A percentile compares a stretch with the other conserved stretches of the same genome.
These are phyloP conservation scores for Phthorimaea operculella DNA, from an alignment of 1,140 invertebrate genomes.

Conservation along the genomic window DNA sequence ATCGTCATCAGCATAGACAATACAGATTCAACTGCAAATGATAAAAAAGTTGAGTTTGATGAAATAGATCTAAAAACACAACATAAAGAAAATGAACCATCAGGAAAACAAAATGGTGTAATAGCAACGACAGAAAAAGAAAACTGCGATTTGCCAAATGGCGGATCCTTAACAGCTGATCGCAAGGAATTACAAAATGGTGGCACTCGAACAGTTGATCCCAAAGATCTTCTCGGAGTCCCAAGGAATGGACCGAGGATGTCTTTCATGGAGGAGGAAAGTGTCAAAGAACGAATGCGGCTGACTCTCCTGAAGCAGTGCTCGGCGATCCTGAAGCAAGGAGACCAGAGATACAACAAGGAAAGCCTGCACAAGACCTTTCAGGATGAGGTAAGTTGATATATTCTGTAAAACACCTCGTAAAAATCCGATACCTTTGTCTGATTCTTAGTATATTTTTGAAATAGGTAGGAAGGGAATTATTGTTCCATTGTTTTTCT, in stretches of 20 bases:
- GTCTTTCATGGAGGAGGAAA: conserved; percentile 76
- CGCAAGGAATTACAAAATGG: too few relatives aligned
- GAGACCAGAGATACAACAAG: conserved; percentile 68
- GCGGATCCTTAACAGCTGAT: too few relatives aligned
- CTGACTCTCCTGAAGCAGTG: conserved; percentile 71
- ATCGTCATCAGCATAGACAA: background rate
- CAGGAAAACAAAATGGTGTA: background rate
- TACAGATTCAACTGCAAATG: background rate
- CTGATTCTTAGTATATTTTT: too few relatives aligned
- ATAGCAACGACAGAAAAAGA: background rate
- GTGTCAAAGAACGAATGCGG: conserved; percentile 69
- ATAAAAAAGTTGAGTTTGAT: background rate
- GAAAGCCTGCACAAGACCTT: conserved; percentile 73
- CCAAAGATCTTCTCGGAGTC: conserved; percentile 6
- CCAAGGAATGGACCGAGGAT: conserved; percentile 50
- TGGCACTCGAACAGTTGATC: too few relatives aligned
- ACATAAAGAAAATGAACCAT: background rate
- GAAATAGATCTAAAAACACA: background rate
- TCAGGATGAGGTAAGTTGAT: conserved; percentile 71
- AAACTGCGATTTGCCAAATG: too few relatives aligned
- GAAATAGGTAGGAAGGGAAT: too few relatives aligned
- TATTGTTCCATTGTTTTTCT: too few relatives aligned
- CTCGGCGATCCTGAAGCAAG: conserved; percentile 71
- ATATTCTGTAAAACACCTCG: too few relatives aligned
- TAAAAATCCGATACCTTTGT: too few relatives aligned